Percentiles rank a stretch among this genome's conserved stretches.
phyloP scores from a whole-genome alignment of 2,888 invertebrate species.

The Chrysina gloriosa region DNA sequence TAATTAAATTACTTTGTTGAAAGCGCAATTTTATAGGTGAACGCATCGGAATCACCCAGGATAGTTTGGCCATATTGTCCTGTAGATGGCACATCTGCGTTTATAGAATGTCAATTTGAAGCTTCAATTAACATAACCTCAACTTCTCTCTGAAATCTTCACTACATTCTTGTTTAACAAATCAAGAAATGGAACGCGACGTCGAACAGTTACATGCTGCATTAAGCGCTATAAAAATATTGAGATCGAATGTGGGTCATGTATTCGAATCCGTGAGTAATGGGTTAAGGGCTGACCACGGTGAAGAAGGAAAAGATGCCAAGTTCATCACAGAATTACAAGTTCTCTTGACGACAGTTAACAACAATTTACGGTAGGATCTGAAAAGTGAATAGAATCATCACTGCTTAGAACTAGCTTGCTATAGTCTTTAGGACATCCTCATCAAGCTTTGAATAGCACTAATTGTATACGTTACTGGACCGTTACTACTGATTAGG shows the following conservation, averaged over 20 bases:
- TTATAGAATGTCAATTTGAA: not conserved
- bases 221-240: conserved; percentile 78
- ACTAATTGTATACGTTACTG: no score
- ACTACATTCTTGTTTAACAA: conserved; percentile 14
- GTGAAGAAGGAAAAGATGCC: conserved; percentile 82
- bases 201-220: conserved; percentile 81
- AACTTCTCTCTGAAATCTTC: conserved; percentile 53
- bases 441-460: no score
- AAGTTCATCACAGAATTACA: conserved; percentile 83
- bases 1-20: no score
- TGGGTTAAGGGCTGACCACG: conserved; percentile 82
- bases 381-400: no score
- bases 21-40: no score
- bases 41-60: no score
- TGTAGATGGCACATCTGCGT: not conserved
- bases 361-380: conserved; percentile 78
- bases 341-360: conserved; percentile 83
- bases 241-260: conserved; percentile 85
- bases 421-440: no score
- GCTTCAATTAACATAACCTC: conserved; percentile 4
- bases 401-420: not conserved
- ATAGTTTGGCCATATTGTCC: no score
- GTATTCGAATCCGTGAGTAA: conserved; percentile 89
- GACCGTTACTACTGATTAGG: no score
- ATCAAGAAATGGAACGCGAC: conserved; percentile 57